These are phyloP conservation scores for Sylvicapra grimmia DNA, from an alignment of 2,113 vertebrate genomes.

Conservation along the genomic window DNA sequence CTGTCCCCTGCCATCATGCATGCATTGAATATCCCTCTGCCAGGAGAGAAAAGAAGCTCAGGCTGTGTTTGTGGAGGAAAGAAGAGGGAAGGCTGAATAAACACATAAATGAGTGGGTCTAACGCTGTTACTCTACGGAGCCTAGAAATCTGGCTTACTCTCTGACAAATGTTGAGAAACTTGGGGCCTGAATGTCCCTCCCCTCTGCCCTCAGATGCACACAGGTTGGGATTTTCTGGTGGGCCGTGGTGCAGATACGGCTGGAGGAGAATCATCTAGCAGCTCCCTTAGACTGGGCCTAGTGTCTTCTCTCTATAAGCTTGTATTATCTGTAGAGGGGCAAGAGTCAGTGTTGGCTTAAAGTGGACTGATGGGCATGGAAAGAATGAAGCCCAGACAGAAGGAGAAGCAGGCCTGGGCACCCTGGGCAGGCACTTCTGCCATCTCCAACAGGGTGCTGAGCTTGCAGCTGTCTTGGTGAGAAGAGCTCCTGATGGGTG, in stretches of 20 bases:
- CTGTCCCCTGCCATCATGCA: neutral
- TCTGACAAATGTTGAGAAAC: neutral
- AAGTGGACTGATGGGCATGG: neutral
- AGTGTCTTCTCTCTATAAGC: neutral
- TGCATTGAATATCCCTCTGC: neutral
- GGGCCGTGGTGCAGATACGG: neutral
- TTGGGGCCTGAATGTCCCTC: neutral
- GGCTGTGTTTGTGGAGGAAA: neutral
- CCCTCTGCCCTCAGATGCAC: neutral
- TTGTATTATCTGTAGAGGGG: neutral
- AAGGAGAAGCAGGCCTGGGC: conserved; percentile 12
- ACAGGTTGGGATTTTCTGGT: neutral
- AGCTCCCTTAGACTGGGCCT: neutral
- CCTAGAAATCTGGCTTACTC: neutral
- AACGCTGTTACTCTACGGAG: neutral
- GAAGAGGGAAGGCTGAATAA: neutral
- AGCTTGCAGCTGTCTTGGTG: conserved; percentile 59
- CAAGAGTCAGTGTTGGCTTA: conserved; percentile 10
- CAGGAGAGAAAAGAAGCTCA: neutral
- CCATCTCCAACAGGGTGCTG: conserved; percentile 48
- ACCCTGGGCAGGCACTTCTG: conserved; percentile 53
- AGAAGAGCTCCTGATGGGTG: conserved; percentile 26
- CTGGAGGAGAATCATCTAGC: neutral
- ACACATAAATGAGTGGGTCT: neutral
- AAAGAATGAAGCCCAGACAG: conserved; percentile 6